Evolutionary conservation across 1,140 invertebrate genomes (phyloP), one percentile per base, ranked within the genome.

Genomic region (Steinernema khuongi): DNA sequence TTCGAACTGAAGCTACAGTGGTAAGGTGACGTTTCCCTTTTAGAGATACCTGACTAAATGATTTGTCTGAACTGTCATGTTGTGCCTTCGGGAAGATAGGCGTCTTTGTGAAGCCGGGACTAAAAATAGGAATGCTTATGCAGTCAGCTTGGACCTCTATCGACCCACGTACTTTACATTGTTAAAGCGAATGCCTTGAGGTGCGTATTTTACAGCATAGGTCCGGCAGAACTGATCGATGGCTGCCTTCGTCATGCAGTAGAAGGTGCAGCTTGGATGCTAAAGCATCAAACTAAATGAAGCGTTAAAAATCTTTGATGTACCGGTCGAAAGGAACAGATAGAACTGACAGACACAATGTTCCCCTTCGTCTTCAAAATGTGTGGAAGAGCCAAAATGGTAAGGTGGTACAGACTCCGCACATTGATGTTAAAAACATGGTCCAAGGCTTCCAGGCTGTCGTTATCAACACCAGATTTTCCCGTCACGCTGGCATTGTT

Each of bases 171-270:
- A 60, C 50, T 60, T 60, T 7, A 60, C 50, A 26, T 60, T 60
- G 74, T 96, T 96, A 0, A 94, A 92, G 75, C 93, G 86, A 0
- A 96, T 90, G 17, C 89, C 87, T 78, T 93, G 91, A 0, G 89
- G 78, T 1, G 91, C 92, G 19, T 93, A 86, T 84, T 93, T 91
- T 76, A 93, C 87, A 26, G 90, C 90, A 18, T 88, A 85, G 81
- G 91, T 93, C 77, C 91, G 89, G 0, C 93, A 95, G 50, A 96
- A 89, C 82, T 96, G 94, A 86, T 96, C 93, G 0, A 96, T 85
- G 0, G 93, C 91, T 33, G 92, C 88, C 87, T 96, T 96, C 14
- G 92, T 93, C 82, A 94, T 90, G 79, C 91, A 91, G 82, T 96
- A 96, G 0, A 92, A 90, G 26, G 87, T 71, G 31, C 88, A 85